Conservation (phyloP, 2,888 invertebrate species). For the Lithophane socia region DNA sequence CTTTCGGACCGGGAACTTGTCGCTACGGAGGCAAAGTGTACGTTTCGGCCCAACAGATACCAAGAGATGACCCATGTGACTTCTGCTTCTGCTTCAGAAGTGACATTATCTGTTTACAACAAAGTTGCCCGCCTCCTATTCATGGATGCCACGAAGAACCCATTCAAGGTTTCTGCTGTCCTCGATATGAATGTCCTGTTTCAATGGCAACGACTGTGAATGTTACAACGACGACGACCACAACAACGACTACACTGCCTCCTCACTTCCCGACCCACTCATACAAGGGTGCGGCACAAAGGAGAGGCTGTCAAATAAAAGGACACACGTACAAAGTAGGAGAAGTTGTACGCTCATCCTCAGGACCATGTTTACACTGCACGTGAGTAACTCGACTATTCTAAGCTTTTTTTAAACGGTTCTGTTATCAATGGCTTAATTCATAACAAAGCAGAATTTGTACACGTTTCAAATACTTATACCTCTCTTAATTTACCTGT, state of each 20-base stretch:
- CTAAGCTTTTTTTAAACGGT: background rate
- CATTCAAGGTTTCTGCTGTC: constrained; percentile 98
- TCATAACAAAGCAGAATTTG: background rate
- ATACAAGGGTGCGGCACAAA: constrained; percentile 93
- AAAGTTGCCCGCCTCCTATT: constrained; percentile 98
- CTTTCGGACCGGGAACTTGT: constrained; percentile 97
- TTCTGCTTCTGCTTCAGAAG: constrained; percentile 99
- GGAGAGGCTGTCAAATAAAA: constrained; percentile 96
- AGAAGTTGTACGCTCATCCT: constrained; percentile 95
- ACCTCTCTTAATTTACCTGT: constrained; percentile 44
- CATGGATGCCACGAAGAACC: constrained; percentile 97
- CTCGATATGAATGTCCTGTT: constrained; percentile 97
- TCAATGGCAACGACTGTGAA: constrained; percentile 96
- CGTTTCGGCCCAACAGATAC: constrained; percentile 98
- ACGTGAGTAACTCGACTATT: constrained; percentile 92
- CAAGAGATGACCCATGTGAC: constrained; percentile 98
- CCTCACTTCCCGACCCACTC: constrained; percentile 95
- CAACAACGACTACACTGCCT: constrained; percentile 96
- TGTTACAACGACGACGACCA: constrained; percentile 96
- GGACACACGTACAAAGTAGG: constrained; percentile 96
- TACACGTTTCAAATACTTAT: constrained; percentile 5
- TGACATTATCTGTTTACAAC: constrained; percentile 98
- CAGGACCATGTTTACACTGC: constrained; percentile 98
- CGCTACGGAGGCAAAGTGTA: constrained; percentile 97
- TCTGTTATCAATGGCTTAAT: background rate